These are phyloP conservation scores for Heliothis virescens DNA, from an alignment of 1,140 invertebrate species.

Conservation along the genomic window DNA sequence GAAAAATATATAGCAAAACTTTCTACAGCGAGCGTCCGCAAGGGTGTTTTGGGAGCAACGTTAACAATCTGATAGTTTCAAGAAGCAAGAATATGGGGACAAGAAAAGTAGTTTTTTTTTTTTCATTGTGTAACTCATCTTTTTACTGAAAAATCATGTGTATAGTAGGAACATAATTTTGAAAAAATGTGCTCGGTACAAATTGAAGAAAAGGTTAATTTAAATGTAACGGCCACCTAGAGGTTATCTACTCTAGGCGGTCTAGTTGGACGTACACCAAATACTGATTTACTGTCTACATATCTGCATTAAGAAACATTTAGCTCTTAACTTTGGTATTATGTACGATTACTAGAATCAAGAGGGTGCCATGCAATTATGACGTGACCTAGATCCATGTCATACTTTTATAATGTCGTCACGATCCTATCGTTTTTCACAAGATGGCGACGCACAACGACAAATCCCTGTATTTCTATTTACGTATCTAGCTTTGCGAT, in stretches of 20 bases:
- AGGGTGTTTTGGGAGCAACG: no score
- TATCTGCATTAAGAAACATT: neutral
- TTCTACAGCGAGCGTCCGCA: no score
- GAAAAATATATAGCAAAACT: neutral
- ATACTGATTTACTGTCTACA: constrained; percentile 17
- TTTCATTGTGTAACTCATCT: no score
- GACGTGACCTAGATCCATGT: constrained; percentile 74
- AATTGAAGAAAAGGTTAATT: neutral
- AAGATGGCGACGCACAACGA: constrained; percentile 84
- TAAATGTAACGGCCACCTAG: neutral
- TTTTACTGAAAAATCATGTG: neutral
- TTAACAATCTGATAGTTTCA: no score
- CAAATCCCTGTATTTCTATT: constrained; percentile 86
- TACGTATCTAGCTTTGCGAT: constrained; percentile 77
- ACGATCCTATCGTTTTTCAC: constrained; percentile 85
- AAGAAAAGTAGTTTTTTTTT: no score
- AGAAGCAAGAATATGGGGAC: no score
- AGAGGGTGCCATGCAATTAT: constrained; percentile 55
- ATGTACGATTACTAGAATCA: neutral
- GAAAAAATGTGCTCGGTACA: neutral
- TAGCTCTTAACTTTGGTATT: neutral
- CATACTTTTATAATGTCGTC: constrained; percentile 81
- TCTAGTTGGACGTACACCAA: constrained; percentile 21
- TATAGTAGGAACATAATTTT: neutral
- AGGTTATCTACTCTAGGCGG: neutral